Conservation (phyloP, 2,797 vertebrate species). For the Argya squamiceps region DNA sequence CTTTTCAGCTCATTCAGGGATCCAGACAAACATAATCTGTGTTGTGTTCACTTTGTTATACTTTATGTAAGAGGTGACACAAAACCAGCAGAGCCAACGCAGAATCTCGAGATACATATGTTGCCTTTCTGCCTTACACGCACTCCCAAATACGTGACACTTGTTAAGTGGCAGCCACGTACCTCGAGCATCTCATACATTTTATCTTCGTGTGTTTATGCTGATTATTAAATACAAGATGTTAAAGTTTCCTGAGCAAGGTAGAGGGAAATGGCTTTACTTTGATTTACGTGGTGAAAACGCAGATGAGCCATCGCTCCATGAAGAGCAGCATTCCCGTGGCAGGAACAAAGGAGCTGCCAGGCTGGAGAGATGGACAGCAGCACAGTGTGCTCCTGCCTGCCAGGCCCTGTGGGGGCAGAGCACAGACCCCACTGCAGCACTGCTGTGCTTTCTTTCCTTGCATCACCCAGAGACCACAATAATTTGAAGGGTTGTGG, state of each 20-base stretch:
- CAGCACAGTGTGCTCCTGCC: neutral
- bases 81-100: neutral
- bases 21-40: neutral
- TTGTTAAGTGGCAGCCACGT: slow-evolving; percentile 7
- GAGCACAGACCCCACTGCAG: neutral
- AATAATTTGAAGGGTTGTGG: neutral
- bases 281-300: neutral
- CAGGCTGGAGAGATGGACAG: neutral
- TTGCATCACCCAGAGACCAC: neutral
- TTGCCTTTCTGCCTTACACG: slow-evolving; percentile 13
- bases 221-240: slow-evolving; percentile 12
- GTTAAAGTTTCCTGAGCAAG: slow-evolving; percentile 4
- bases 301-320: neutral
- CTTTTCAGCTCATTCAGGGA: neutral
- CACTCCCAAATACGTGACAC: neutral
- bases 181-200: neutral
- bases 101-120: neutral
- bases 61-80: slow-evolving; percentile 40
- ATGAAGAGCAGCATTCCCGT: neutral
- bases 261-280: neutral
- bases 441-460: neutral
- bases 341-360: slow-evolving; percentile 22
- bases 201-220: neutral
- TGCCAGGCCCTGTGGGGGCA: neutral
- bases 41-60: slow-evolving; percentile 35